Conservation (phyloP, 2,797 vertebrate genomes). For the Pogoniulus pusillus region DNA sequence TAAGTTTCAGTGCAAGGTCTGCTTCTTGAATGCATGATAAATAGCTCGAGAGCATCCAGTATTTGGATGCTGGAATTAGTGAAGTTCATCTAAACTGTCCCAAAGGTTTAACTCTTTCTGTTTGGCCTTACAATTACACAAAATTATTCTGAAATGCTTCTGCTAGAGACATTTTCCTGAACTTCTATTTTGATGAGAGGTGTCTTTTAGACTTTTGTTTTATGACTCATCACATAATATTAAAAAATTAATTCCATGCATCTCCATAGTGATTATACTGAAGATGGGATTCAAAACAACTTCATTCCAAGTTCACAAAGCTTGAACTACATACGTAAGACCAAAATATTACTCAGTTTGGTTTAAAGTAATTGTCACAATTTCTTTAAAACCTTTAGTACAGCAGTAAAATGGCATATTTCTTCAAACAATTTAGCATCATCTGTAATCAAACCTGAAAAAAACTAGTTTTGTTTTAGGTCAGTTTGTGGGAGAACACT, state of each 20-base stretch:
- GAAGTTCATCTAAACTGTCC: not conserved
- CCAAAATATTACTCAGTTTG: not conserved
- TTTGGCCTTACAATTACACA: not conserved
- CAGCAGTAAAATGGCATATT: fast-evolving
- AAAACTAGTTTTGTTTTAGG: not conserved
- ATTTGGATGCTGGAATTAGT: not conserved
- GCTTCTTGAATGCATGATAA: not conserved
- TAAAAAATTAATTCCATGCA: not conserved
- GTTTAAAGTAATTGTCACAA: not conserved
- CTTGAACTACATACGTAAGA: not conserved
- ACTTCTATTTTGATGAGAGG: not conserved
- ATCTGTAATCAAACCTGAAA: not conserved
- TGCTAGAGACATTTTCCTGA: not conserved
- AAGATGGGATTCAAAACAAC: not conserved
- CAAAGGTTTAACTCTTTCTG: not conserved
- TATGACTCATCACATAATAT: not conserved
- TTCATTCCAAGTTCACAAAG: not conserved
- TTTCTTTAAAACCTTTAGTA: not conserved
- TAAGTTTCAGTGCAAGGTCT: not conserved
- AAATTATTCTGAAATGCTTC: not conserved
- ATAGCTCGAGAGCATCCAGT: not conserved
- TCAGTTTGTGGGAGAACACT: not conserved
- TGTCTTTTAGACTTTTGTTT: not conserved
- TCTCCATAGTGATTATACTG: not conserved
- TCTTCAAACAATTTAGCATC: not conserved